These are phyloP conservation scores for Dunckerocampus dactyliophorus DNA, from an alignment of 2,113 vertebrate genomes.

Conservation along the genomic window DNA sequence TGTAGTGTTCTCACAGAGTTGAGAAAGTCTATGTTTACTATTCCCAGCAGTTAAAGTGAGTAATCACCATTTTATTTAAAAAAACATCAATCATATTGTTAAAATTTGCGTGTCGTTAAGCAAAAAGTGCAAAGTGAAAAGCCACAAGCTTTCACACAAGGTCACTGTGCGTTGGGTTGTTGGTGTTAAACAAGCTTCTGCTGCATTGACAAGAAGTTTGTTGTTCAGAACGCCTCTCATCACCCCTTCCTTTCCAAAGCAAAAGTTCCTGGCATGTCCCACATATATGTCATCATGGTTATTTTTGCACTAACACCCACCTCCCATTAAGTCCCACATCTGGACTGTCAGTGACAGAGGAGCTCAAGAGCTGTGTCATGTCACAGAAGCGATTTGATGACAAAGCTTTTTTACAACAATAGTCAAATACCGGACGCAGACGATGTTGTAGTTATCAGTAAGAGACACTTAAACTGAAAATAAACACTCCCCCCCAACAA, in stretches of 20 bases:
- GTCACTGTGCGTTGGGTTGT: conserved; percentile 53
- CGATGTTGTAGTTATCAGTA: neutral
- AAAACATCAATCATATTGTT: conserved; percentile 24
- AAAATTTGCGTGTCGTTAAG: conserved; percentile 47
- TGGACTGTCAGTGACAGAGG: no score
- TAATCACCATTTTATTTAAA: conserved; percentile 28
- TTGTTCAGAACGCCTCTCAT: conserved; percentile 28
- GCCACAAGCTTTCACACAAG: conserved; percentile 53
- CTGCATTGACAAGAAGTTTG: conserved; percentile 34
- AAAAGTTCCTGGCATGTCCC: conserved; percentile 36
- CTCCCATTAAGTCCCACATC: conserved; percentile 25
- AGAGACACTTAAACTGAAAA: conserved; percentile 7
- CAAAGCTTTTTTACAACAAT: conserved; percentile 4
- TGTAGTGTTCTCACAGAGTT: conserved; percentile 8
- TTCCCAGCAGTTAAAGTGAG: conserved; percentile 11
- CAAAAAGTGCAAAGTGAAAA: conserved; percentile 59
- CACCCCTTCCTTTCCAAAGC: conserved; percentile 23
- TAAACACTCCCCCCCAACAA: conserved; percentile 6
- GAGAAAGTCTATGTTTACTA: neutral
- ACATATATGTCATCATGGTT: conserved; percentile 55
- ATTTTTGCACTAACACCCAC: conserved; percentile 43
- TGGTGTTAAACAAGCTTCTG: conserved; percentile 47
- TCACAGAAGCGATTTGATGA: conserved; percentile 27
- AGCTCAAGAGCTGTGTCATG: no score
- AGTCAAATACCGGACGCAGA: neutral